Percentiles rank a stretch among this genome's conserved stretches.
phyloP scores from a whole-genome alignment of 2,113 vertebrate genomes.

The Lasiurus borealis region DNA sequence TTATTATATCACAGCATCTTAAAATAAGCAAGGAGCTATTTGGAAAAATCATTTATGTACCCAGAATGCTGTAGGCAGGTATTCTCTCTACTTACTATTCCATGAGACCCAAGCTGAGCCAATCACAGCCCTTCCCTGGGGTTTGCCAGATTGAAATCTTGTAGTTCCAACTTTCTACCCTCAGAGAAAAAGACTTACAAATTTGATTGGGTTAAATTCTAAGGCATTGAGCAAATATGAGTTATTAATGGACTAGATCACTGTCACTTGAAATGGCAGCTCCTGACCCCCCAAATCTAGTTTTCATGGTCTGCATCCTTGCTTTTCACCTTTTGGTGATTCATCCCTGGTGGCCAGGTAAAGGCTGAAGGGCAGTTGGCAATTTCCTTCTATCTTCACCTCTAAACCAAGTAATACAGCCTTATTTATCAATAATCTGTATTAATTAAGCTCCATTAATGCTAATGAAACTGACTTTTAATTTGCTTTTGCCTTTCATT shows the following conservation, averaged over 20 bases:
- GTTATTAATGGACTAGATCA: background rate
- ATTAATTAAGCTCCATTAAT: background rate
- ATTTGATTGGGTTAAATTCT: background rate
- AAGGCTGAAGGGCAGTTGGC: background rate
- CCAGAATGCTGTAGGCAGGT: background rate
- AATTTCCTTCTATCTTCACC: background rate
- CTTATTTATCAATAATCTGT: background rate
- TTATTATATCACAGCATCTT: background rate
- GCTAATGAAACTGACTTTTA: background rate
- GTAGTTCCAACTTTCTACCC: background rate
- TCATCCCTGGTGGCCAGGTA: background rate
- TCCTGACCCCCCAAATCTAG: background rate
- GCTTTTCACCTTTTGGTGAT: background rate
- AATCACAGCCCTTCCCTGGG: background rate
- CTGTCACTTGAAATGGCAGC: background rate
- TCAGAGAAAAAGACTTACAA: background rate
- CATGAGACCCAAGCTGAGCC: background rate
- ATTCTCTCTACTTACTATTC: background rate
- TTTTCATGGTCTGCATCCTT: background rate
- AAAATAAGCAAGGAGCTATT: background rate
- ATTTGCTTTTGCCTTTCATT: background rate
- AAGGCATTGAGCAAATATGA: background rate
- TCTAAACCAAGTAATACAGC: background rate
- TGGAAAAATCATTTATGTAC: background rate
- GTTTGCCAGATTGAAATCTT: background rate